Evolutionary conservation across 1,140 invertebrate genomes (phyloP), one percentile per base, ranked within the genome.

Genomic region (Linepithema humile): DNA sequence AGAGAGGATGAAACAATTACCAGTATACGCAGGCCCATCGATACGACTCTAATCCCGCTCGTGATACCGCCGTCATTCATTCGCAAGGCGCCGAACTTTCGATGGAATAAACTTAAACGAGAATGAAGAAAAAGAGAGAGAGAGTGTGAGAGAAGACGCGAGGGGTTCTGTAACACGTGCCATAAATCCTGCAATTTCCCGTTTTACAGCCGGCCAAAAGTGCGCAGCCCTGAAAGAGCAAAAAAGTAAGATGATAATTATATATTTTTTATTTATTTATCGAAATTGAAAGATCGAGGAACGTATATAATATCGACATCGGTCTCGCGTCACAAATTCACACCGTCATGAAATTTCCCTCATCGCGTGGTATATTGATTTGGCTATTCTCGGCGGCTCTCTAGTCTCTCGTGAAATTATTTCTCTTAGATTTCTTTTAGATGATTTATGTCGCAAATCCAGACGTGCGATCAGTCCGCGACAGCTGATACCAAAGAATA

Each of bases 401-500:
- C 75, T 70, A 82, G 53, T 64, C 53, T 64, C 53, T 62, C 67
- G 15, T n/a, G 20, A 57, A 84, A 80, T n/a, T n/a, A n/a, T 80
- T 77, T 67, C 74, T 57, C 57, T 70, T 55, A 12, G n/a, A n/a
- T n/a, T n/a, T n/a, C n/a, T n/a, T n/a, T 57, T 45, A 45, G 15
- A 45, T 9, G 12, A 12, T 15, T 73, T 73, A 59, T 26, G 40
- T 73, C 83, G 86, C 85, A 69, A 67, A 53, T n/a, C 38, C 57
- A 57, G 48, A 72, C 29, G 15, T 50, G 57, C 26, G 43, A 29
- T 26, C 12, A 35, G 62, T 70, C 45, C 29, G 78, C 60, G 75
- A 94, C 91, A 92, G 93, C 92, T 92, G 83, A 93, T 92, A 94
- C 93, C 94, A 94, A 94, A 94, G 93, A 94, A 91, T 90, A 92